These are phyloP conservation scores for Oplegnathus fasciatus DNA, from an alignment of 2,113 vertebrate genomes.

Conservation along the genomic window DNA sequence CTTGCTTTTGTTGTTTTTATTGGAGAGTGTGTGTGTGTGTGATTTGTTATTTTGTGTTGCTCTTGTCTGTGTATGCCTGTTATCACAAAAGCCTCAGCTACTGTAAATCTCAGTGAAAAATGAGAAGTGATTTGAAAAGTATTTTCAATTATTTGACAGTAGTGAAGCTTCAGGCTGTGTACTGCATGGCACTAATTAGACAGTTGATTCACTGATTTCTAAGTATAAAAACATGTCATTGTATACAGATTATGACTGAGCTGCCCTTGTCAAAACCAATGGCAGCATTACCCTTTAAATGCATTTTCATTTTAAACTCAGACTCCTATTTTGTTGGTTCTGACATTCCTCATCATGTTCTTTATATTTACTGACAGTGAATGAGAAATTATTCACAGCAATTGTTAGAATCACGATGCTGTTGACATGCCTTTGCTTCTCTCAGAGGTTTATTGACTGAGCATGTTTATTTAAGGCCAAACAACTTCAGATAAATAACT, in stretches of 20 bases:
- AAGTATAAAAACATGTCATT: background rate
- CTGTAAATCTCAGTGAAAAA: background rate
- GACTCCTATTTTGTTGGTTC: background rate
- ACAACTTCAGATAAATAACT: constrained; percentile 7
- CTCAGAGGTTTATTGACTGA: background rate
- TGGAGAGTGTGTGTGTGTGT: background rate
- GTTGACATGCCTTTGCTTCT: background rate
- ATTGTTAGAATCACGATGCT: background rate
- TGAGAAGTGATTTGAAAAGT: too few relatives aligned
- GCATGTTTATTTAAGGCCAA: constrained; percentile 18
- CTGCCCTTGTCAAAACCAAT: background rate
- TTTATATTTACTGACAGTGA: background rate
- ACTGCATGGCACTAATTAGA: background rate
- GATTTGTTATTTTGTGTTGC: background rate
- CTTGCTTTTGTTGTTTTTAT: background rate
- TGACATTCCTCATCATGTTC: background rate
- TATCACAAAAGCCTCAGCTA: background rate
- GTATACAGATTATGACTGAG: background rate
- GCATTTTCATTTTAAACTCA: background rate
- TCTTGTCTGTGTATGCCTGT: background rate
- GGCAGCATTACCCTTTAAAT: background rate
- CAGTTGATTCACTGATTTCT: constrained; percentile 5
- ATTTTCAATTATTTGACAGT: constrained; percentile 12
- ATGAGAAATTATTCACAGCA: background rate
- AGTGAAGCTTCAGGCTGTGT: background rate